These are phyloP conservation scores for Paguma larvata DNA, from an alignment of 2,797 vertebrate species.

Conservation along the genomic window DNA sequence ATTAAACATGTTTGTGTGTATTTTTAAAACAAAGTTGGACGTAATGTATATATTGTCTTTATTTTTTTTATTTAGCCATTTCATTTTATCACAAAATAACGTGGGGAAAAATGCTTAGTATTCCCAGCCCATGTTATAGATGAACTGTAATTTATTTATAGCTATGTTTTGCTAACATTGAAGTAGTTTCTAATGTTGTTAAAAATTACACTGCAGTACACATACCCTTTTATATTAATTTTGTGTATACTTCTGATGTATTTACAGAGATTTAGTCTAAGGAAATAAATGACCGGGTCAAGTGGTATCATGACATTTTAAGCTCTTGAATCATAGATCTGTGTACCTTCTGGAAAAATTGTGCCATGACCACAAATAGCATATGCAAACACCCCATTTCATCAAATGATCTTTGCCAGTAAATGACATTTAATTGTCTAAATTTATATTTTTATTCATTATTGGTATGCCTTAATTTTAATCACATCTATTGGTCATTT, in stretches of 20 bases:
- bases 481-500: not conserved
- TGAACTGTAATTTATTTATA: conserved; percentile 23
- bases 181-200: conserved; percentile 21
- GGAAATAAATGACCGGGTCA: conserved; percentile 42
- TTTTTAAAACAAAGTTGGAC: not conserved
- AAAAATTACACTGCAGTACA: not conserved
- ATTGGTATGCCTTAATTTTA: not conserved
- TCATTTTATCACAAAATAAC: conserved; percentile 37
- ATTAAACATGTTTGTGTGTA: not conserved
- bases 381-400: conserved; percentile 29
- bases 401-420: not conserved
- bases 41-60: not conserved
- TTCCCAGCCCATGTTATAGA: not conserved
- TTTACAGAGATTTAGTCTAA: conserved; percentile 35
- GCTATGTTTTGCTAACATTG: not conserved
- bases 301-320: not conserved
- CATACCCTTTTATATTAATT: not conserved
- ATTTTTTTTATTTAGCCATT: not conserved
- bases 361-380: not conserved
- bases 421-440: conserved; percentile 2
- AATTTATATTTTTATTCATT: not conserved
- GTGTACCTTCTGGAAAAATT: conserved; percentile 32
- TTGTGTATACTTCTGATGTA: conserved; percentile 22
- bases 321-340: conserved; percentile 2
- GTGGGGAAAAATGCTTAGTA: conserved; percentile 42